These are phyloP conservation scores for Thalpophila matura DNA, from an alignment of 2,888 invertebrate genomes.

Conservation along the genomic window DNA sequence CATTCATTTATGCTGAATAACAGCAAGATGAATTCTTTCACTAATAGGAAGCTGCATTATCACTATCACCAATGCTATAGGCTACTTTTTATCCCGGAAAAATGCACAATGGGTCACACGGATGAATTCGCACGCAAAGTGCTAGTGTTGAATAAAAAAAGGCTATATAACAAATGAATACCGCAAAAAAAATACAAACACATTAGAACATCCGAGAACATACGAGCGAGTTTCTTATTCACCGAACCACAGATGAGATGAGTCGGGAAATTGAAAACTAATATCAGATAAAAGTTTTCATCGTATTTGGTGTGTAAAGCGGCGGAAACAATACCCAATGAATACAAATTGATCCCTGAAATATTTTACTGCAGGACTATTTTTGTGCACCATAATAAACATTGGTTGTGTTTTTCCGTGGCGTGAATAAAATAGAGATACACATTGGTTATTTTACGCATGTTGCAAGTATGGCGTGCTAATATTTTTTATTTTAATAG, in stretches of 20 bases:
- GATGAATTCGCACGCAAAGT: no score
- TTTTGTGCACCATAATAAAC: constrained; percentile 40
- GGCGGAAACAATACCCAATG: constrained; percentile 63
- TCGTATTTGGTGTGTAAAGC: constrained; percentile 66
- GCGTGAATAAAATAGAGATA: constrained; percentile 11
- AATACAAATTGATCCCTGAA: constrained; percentile 63
- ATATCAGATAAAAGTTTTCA: constrained; percentile 75
- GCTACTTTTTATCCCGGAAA: no score
- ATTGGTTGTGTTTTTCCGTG: constrained; percentile 9
- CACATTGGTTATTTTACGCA: constrained; percentile 15
- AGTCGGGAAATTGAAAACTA: constrained; percentile 76
- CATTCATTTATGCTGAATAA: no score
- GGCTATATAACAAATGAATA: no score
- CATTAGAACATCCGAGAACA: constrained; percentile 10
- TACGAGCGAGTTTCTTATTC: constrained; percentile 53
- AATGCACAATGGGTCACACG: no score
- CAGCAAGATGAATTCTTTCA: no score
- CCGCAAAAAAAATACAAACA: neutral
- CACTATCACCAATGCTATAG: no score
- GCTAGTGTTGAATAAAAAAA: no score
- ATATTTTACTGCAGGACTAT: constrained; percentile 38
- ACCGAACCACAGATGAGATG: constrained; percentile 57
- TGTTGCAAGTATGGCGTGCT: constrained; percentile 3
- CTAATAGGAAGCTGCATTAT: no score
- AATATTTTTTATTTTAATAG: constrained; percentile 5